phyloP scores from a whole-genome alignment of 2,888 invertebrate genomes.

The Cryptosula pallasiana region DNA sequence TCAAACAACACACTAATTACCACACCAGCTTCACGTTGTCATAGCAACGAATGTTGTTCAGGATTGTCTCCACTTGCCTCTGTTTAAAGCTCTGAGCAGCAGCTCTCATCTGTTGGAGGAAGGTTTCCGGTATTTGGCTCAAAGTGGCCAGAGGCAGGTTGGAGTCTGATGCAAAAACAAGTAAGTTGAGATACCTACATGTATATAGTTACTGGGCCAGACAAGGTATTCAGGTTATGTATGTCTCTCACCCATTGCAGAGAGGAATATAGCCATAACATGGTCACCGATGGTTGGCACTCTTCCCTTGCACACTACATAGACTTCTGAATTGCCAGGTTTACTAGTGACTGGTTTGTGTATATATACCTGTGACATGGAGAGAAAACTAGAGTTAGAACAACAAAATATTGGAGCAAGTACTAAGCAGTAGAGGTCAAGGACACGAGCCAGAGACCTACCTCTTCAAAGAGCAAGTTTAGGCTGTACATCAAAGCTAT shows the following conservation, averaged over 20 bases:
- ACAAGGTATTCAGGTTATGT: background rate
- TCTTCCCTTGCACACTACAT: slow-evolving; percentile 61
- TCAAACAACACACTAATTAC: background rate
- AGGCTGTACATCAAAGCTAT: slow-evolving; percentile 74
- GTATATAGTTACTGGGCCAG: background rate
- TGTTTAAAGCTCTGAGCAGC: slow-evolving; percentile 34
- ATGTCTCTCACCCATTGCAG: slow-evolving; percentile 13
- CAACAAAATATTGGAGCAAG: too few relatives aligned
- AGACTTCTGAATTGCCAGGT: slow-evolving; percentile 89
- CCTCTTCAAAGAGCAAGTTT: slow-evolving; percentile 65
- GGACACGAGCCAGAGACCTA: too few relatives aligned
- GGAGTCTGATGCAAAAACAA: too few relatives aligned
- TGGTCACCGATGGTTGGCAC: background rate
- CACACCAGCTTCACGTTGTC: background rate
- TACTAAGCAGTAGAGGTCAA: too few relatives aligned
- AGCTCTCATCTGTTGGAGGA: slow-evolving; percentile 33
- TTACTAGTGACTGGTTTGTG: slow-evolving; percentile 90
- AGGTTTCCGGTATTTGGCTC: slow-evolving; percentile 32
- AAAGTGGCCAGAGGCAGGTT: background rate
- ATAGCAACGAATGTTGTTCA: slow-evolving; percentile 35
- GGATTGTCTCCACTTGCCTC: slow-evolving; percentile 36
- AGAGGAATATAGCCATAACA: background rate
- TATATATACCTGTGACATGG: slow-evolving; percentile 60
- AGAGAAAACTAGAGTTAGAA: too few relatives aligned
- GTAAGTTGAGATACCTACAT: too few relatives aligned